Base-by-base conservation (phyloP, 37 sponge, comb jelly and placozoan species). In the Ephydatia muelleri region DNA sequence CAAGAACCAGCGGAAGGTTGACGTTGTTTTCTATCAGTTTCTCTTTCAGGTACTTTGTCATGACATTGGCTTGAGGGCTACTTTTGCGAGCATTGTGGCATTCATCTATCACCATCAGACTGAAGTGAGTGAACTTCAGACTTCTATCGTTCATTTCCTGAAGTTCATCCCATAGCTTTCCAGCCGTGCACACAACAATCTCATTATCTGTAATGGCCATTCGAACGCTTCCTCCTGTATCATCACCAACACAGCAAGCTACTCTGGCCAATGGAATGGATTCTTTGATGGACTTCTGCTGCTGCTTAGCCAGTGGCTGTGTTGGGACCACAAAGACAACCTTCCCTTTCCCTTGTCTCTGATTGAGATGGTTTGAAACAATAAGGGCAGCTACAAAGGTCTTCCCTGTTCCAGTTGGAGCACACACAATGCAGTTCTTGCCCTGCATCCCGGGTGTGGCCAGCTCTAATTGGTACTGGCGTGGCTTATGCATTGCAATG, bases 361-460 rank as follows among this genome's bases (percentile, higher is more conserved):
- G 40, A 5, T 72, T 49, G 21, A 92, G 71, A 39, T 92, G 89
- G 21, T 88, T 57, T 25, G 68, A 80, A 27, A 92, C 86, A 65
- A 92, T 76, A 8, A 88, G 74, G 27, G 82, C 86, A 28, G 93
- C 93, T 3, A 92, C 86, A 2, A 80, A 40, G 0, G 93, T 92
- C 69, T 92, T 92, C 3, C 93, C 93, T 47, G 86, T 80, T 73
- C 93, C 93, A 19, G 93, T 92, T 30, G 89, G 93, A 36, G 93
- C 89, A 72, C 82, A 82, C 22, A 92, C 73, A 37, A 92, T 88
- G 86, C 86, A 92, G 75, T 88, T 92, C 36, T 78, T 75, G 74
- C 93, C 89, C 23, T 69, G 23, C 36, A 88, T n/a, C 9, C 89
- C 93, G 27, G 93, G 93, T 28, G 48, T 16, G 35, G 93, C 93